phyloP scores from a whole-genome alignment of 2,797 vertebrate genomes.

The Crocodylus rhombifer region DNA sequence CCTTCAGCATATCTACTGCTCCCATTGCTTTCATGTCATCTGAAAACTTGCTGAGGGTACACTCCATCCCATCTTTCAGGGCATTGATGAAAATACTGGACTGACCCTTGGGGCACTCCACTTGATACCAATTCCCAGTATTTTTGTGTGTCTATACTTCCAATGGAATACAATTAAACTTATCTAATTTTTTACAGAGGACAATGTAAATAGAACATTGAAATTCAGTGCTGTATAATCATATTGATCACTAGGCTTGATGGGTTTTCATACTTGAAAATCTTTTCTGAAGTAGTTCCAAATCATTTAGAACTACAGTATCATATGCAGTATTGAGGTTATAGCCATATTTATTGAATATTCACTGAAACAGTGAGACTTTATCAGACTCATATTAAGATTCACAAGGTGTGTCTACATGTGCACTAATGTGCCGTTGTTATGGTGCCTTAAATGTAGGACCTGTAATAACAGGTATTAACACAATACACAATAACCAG shows the following conservation, averaged over 20 bases:
- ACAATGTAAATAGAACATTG: conserved; percentile 31
- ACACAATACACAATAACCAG: too few species aligned
- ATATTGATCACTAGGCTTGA: conserved; percentile 21
- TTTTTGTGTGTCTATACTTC: neutral
- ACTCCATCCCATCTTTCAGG: too few species aligned
- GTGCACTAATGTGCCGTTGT: too few species aligned
- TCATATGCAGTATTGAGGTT: neutral
- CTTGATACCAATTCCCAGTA: neutral
- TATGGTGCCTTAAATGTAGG: too few species aligned
- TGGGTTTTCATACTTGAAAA: conserved; percentile 13
- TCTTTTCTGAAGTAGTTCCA: neutral
- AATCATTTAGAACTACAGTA: neutral
- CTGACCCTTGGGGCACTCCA: too few species aligned
- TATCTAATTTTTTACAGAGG: conserved; percentile 23
- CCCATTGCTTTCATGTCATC: too few species aligned
- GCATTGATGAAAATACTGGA: too few species aligned
- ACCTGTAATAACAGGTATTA: too few species aligned
- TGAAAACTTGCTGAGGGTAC: too few species aligned
- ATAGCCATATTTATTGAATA: neutral
- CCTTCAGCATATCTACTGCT: too few species aligned
- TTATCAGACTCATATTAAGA: too few species aligned
- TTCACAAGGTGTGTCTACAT: too few species aligned
- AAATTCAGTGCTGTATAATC: conserved; percentile 53
- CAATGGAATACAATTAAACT: conserved; percentile 23
- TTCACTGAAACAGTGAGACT: neutral